Conservation (phyloP, 2,888 invertebrate genomes). For the Scaptomyza reducta region DNA sequence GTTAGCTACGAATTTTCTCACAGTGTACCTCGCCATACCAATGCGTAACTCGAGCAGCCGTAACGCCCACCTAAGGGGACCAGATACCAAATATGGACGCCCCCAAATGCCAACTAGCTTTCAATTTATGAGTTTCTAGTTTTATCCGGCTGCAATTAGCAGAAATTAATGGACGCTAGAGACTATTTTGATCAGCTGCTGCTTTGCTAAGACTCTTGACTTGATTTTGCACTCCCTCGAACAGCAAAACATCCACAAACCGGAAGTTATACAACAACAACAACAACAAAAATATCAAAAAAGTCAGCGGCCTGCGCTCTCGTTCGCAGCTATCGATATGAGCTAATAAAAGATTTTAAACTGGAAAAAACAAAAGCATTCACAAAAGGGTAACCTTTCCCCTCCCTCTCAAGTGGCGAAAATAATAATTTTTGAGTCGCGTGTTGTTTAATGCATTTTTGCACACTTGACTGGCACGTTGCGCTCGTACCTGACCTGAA, state of each 20-base stretch:
- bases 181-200: slow-evolving; percentile 44
- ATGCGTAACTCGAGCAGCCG: slow-evolving; percentile 16
- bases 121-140: slow-evolving; percentile 15
- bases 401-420: slow-evolving; percentile 50
- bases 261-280: slow-evolving; percentile 54
- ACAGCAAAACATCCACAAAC: slow-evolving; percentile 33
- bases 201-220: slow-evolving; percentile 21
- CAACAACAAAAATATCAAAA: slow-evolving; percentile 23
- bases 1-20: background rate
- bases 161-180: slow-evolving; percentile 41
- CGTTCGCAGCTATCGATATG: slow-evolving; percentile 63
- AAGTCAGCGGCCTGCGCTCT: slow-evolving; percentile 25
- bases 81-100: slow-evolving; percentile 28
- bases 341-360: slow-evolving; percentile 72
- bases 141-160: slow-evolving; percentile 53
- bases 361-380: slow-evolving; percentile 67
- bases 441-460: slow-evolving; percentile 76
- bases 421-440: slow-evolving; percentile 47
- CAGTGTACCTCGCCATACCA: background rate
- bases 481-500: slow-evolving; percentile 22
- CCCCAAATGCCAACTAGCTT: slow-evolving; percentile 13
- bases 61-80: slow-evolving; percentile 20
- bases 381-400: slow-evolving; percentile 21
- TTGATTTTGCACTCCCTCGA: background rate
- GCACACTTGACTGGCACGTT: slow-evolving; percentile 75